phyloP scores from a whole-genome alignment of 2,113 vertebrate species.

The Xiphias gladius region DNA sequence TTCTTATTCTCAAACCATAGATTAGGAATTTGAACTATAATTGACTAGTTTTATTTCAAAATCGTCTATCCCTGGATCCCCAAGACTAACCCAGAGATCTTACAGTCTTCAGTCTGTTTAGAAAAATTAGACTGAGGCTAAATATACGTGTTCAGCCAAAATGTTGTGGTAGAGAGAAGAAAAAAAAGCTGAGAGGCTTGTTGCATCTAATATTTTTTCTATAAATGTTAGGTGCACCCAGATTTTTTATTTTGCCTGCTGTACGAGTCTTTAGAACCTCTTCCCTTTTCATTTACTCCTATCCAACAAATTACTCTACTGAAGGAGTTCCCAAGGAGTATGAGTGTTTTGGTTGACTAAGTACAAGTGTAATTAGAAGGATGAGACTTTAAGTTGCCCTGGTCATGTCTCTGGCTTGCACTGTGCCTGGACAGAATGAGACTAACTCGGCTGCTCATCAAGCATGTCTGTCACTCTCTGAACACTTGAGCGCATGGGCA shows the following conservation, averaged over 20 bases:
- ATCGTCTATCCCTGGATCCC: too few relatives aligned
- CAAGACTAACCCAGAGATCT: not conserved
- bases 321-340: conserved; percentile 31
- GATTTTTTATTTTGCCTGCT: conserved; percentile 4
- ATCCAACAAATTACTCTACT: conserved; percentile 41
- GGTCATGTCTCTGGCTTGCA: conserved; percentile 32
- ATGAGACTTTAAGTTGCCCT: conserved; percentile 43
- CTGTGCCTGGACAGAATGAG: conserved; percentile 35
- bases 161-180: not conserved
- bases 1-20: not conserved
- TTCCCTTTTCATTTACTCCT: not conserved
- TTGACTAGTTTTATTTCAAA: too few relatives aligned
- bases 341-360: conserved; percentile 41
- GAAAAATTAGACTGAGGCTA: not conserved
- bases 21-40: not conserved
- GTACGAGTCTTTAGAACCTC: not conserved
- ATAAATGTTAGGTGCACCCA: not conserved
- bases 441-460: conserved; percentile 54
- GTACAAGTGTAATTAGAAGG: conserved; percentile 58
- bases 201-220: not conserved
- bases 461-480: conserved; percentile 39
- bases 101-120: not conserved
- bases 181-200: not conserved
- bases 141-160: not conserved
- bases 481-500: conserved; percentile 45